Percentiles rank a stretch among this genome's conserved stretches.
Conservation (phyloP, 2,797 vertebrate species). For the Trichosurus vulpecula region DNA sequence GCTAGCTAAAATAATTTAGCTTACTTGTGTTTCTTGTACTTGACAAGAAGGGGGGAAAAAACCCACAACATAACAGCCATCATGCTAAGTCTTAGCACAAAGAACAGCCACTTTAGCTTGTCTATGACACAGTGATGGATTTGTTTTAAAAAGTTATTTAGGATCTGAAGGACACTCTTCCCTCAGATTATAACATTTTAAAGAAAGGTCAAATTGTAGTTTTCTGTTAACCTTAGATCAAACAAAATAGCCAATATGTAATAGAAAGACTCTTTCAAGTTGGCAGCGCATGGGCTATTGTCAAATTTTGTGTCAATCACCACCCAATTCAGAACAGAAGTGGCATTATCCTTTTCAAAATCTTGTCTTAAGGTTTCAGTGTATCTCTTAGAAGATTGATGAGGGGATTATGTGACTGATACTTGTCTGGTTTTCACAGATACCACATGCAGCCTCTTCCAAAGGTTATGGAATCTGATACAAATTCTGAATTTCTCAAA, state of each 20-base stretch:
- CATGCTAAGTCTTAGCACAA: not conserved
- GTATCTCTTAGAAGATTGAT: conserved; percentile 32
- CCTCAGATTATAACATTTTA: conserved; percentile 45
- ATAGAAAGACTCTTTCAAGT: conserved; percentile 52
- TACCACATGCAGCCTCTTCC: not conserved
- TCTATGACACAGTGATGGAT: not conserved
- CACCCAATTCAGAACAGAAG: conserved; percentile 33
- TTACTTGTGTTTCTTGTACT: conserved; percentile 11
- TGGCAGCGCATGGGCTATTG: conserved; percentile 49
- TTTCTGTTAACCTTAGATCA: conserved; percentile 61
- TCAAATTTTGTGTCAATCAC: conserved; percentile 62
- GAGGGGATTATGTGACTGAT: conserved; percentile 21
- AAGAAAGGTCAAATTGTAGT: conserved; percentile 52
- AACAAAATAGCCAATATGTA: conserved; percentile 56
- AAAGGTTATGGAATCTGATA: not conserved
- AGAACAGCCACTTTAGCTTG: conserved; percentile 16
- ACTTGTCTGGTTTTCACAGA: not conserved
- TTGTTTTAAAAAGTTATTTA: conserved; percentile 41
- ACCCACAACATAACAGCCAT: not conserved
- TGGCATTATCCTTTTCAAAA: conserved; percentile 42
- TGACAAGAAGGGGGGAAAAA: conserved; percentile 1
- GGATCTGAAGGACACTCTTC: conserved; percentile 23
- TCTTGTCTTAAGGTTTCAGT: conserved; percentile 47
- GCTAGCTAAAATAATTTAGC: not conserved
- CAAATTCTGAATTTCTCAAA: conserved; percentile 47